Evolutionary conservation across 1,140 invertebrate species (phyloP).

Genomic region (Drosophila sechellia): DNA sequence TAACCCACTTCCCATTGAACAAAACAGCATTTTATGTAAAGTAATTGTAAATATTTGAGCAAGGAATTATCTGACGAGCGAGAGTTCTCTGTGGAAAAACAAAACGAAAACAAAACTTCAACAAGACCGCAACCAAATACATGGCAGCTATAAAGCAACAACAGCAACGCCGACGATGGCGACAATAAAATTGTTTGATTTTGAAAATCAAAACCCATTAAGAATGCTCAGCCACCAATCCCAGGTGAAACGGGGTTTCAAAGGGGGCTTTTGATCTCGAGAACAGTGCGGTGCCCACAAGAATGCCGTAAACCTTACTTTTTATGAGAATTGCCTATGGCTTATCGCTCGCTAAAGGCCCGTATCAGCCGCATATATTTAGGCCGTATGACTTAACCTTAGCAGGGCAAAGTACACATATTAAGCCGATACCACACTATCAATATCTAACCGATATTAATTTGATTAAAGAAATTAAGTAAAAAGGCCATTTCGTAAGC

Average conservation of each 20-base stretch:
- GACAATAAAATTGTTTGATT: slow-evolving; percentile 79
- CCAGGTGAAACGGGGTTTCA: not conserved
- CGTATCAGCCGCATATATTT: slow-evolving; percentile 6
- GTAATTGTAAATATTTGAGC: slow-evolving; percentile 74
- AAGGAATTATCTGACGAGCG: slow-evolving; percentile 42
- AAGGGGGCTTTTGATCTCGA: slow-evolving; percentile 3
- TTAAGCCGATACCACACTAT: slow-evolving; percentile 39
- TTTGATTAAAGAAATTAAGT: slow-evolving; percentile 35
- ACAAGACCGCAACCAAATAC: slow-evolving; percentile 45
- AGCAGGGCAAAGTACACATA: slow-evolving; percentile 23
- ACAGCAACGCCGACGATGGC: slow-evolving; percentile 29
- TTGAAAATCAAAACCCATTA: slow-evolving; percentile 75
- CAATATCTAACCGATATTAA: slow-evolving; percentile 18
- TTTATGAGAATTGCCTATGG: slow-evolving; percentile 36
- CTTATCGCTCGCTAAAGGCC: slow-evolving; percentile 28
- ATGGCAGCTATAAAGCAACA: slow-evolving; percentile 59
- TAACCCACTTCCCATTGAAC: no score
- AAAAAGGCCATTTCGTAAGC: not conserved
- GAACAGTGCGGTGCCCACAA: slow-evolving; percentile 12
- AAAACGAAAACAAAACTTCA: slow-evolving; percentile 29
- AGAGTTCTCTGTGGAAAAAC: not conserved
- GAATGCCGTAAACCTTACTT: slow-evolving; percentile 28
- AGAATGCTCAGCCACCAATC: slow-evolving; percentile 51
- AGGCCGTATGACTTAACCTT: slow-evolving; percentile 22
- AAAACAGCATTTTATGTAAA: slow-evolving; percentile 56